Base-by-base conservation (phyloP, 1,140 invertebrate genomes). In the Bacillus rossius region DNA sequence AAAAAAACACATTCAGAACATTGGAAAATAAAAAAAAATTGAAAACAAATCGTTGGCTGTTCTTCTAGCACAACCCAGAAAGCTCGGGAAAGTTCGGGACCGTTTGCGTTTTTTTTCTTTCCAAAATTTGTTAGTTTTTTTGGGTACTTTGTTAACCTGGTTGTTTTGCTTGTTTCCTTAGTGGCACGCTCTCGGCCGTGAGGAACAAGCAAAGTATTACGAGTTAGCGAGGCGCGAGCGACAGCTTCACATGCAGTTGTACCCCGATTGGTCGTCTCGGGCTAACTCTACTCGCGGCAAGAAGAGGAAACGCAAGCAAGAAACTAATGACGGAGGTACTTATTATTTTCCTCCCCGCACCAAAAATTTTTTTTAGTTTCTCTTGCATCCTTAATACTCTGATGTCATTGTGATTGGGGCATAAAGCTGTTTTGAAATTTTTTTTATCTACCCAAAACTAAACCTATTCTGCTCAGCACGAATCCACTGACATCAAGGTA, bases 161-260 rank as follows among this genome's bases (percentile, higher is more conserved):
- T 73, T 74, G 66, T 67, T 75, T 73, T 67, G 72, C 68, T 69
- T 64, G 69, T 68, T 34, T 70, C 73, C 75, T 65, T 79, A 97
- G 93, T 99, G 97, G 97, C 96, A 99, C 85, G 91, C 92, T 75
- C 85, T 99, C 83, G 91, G 92, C 75, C 88, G 94, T 81, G 92
- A 96, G 78, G 96, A 99, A 83, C 96, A 99, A 83, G 91, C 93
- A 76, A 98, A 98, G 82, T 99, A 99, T 89, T 99, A 98, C 86
- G 96, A 99, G 79, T 87, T 97, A 87, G 96, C 96, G 69, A 85
- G 92, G 74, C 90, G 94, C 79, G 95, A 98, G 81, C 88, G 96
- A 78, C 94, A 98, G 82, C 86, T 96, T 79, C 95, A 98, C 84
- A 93, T 96, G 90, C 92, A 96, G 85, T 86, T 96, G 77, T 98